Evolutionary conservation across 2,888 invertebrate species (phyloP), one percentile per base, ranked within the genome.

Genomic region (Aporophyla lueneburgensis): DNA sequence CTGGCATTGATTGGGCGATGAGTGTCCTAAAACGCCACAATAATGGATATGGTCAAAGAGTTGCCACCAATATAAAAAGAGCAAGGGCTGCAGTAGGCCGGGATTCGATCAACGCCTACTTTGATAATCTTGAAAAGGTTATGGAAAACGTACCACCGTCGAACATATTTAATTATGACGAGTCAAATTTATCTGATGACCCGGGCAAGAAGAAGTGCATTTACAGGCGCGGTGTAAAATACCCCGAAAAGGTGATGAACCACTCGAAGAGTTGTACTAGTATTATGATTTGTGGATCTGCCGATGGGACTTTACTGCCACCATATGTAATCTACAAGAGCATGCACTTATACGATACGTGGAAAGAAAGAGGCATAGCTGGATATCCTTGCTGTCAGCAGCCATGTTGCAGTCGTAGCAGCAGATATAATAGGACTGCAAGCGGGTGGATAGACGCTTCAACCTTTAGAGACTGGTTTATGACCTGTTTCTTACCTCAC

Each of bases 131-230:
- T 54, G 49, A 71, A 16, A 27, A 68, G 63, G 69, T 69, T n/a
- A 59, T 77, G 24, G 49, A 78, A 68, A 61, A 68, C 70, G 49
- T 78, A 67, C 71, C 78, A 54, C 56, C 67, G 27, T 67, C 67
- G 46, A 74, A 81, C 70, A 86, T 86, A 62, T 80, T 85, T 27
- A 81, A 80, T 43, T 86, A 83, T 71, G 85, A 87, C 56, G 86
- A 86, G 65, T 80, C 84, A 7, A 83, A 83, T 81, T 56, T 84
- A 43, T 58, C 73, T 9, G 83, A 87, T 56, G 76, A 84, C 74
- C 83, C 83, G 21, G 86, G 86, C 21, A 69, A 75, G 24, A 65
- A 46, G 71, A 84, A 80, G 79, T 78, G 74, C 53, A 67, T 86
- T 43, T 81, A 79, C 73, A 72, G 74, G 43, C 67, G 83, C 40